Percentiles rank a stretch among this genome's conserved stretches.
phyloP scores from a whole-genome alignment of 1,140 invertebrate species.

The Argopecten irradians region DNA sequence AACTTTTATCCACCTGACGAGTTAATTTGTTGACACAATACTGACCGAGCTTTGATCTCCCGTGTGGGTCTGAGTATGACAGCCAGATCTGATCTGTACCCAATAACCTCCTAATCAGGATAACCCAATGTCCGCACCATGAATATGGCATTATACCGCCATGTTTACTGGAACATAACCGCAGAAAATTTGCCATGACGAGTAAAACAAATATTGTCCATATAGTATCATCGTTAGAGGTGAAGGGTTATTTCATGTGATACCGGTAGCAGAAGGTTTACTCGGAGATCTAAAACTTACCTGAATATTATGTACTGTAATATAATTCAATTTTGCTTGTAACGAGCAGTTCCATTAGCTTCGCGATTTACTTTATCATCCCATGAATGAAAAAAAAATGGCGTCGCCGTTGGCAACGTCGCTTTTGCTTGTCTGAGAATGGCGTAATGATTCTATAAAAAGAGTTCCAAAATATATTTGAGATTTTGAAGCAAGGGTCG shows the following conservation, averaged over 20 bases:
- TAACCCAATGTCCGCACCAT: constrained; percentile 3
- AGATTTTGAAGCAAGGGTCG: no score
- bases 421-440: no score
- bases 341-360: no score
- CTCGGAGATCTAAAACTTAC: no score
- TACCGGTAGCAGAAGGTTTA: no score
- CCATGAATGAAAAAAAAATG: no score
- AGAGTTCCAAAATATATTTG: no score
- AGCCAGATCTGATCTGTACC: neutral
- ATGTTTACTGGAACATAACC: neutral
- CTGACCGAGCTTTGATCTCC: constrained; percentile 2
- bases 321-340: no score
- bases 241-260: neutral
- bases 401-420: no score
- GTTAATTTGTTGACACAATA: constrained; percentile 10
- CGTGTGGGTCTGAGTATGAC: neutral
- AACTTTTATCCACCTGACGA: constrained; percentile 13
- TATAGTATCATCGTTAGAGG: neutral
- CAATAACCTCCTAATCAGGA: neutral
- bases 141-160: neutral
- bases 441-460: no score
- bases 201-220: neutral
- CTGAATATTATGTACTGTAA: no score
- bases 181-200: neutral
- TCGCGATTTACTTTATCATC: no score